Conservation (phyloP, 2,797 vertebrate species). For the Sylvilagus floridanus region DNA sequence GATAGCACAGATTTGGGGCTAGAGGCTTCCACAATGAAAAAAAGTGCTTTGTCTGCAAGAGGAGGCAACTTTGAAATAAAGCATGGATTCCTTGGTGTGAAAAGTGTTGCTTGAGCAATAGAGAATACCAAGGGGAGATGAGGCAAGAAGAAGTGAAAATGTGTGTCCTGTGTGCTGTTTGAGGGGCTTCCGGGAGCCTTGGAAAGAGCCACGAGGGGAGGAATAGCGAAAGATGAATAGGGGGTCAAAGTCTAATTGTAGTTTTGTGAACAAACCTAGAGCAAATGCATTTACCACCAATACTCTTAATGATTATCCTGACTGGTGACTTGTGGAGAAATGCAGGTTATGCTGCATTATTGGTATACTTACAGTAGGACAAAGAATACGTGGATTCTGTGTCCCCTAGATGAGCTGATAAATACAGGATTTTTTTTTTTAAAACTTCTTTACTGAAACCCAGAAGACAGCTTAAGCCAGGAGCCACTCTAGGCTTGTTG, state of each 20-base stretch:
- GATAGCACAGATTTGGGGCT: not conserved
- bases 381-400: not conserved
- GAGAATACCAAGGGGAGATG: not conserved
- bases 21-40: not conserved
- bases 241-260: not conserved
- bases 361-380: not conserved
- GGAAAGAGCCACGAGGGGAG: not conserved
- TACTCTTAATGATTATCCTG: not conserved
- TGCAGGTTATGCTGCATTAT: not conserved
- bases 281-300: not conserved
- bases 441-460: not conserved
- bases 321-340: not conserved
- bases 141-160: not conserved
- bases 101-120: not conserved
- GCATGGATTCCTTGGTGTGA: not conserved
- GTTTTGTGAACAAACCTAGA: not conserved
- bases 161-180: not conserved
- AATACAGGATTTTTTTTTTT: not conserved
- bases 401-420: not conserved
- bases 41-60: not conserved
- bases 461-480: not conserved
- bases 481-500: not conserved
- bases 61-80: not conserved
- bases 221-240: not conserved
- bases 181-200: not conserved